A percentile compares a stretch with the other conserved stretches of the same genome.
These are phyloP conservation scores for Phenganax marumi DNA, from an alignment of 92 coral and sea anemone genomes.

Conservation along the genomic window DNA sequence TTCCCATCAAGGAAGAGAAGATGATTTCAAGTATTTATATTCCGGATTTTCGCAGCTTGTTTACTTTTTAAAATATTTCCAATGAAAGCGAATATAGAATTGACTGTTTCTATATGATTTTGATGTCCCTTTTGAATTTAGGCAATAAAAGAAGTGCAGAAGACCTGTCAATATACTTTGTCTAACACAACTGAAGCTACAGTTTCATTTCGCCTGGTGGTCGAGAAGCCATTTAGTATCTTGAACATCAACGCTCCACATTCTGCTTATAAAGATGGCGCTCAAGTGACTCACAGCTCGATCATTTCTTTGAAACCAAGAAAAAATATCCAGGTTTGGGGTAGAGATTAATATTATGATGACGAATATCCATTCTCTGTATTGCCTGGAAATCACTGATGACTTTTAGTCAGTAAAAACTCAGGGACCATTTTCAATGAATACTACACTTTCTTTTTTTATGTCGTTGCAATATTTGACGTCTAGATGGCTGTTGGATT, in stretches of 20 bases:
- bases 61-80: too few relatives aligned
- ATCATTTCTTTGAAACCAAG: constrained; percentile 74
- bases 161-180: constrained; percentile 33
- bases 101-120: neutral
- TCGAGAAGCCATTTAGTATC: constrained; percentile 67
- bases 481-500: constrained; percentile 36
- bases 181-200: constrained; percentile 85
- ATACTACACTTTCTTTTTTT: neutral
- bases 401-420: too few relatives aligned
- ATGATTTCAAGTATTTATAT: too few relatives aligned
- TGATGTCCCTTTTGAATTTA: constrained; percentile 2
- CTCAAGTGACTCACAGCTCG: constrained; percentile 35
- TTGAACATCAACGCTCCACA: constrained; percentile 76
- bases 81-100: too few relatives aligned
- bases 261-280: constrained; percentile 49
- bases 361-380: neutral
- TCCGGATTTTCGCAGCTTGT: too few relatives aligned
- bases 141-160: constrained; percentile 27
- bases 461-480: neutral
- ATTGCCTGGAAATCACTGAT: too few relatives aligned
- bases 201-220: constrained; percentile 65
- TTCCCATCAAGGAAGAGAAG: too few relatives aligned
- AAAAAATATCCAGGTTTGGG: constrained; percentile 75
- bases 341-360: neutral
- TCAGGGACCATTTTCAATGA: neutral